Conservation (phyloP, 2,113 vertebrate species). For the Rhipidura dahli region DNA sequence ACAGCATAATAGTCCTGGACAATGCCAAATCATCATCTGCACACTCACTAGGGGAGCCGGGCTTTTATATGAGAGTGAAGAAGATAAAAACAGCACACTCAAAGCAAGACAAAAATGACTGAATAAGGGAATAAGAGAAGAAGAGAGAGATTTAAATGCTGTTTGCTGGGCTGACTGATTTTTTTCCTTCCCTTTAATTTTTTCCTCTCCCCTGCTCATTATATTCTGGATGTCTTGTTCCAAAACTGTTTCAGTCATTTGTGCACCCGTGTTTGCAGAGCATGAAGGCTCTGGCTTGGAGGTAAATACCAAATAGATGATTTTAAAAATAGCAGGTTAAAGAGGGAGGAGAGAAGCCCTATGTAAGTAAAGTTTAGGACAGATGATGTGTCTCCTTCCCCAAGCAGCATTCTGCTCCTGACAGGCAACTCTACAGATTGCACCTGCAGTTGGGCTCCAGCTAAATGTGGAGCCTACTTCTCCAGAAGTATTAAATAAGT, state of each 20-base stretch:
- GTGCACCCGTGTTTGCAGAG: not conserved
- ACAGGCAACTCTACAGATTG: not conserved
- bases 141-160: slow-evolving; percentile 46
- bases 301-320: not conserved
- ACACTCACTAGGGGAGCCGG: slow-evolving; percentile 39
- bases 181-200: slow-evolving; percentile 15
- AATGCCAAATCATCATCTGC: slow-evolving; percentile 68
- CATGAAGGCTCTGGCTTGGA: not conserved
- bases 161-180: slow-evolving; percentile 18
- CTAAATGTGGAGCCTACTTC: not conserved
- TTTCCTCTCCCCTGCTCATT: not conserved
- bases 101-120: slow-evolving; percentile 49
- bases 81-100: slow-evolving; percentile 59
- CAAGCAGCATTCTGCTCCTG: not conserved
- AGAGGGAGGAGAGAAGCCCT: not conserved
- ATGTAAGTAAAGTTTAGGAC: not conserved
- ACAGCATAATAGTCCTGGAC: slow-evolving; percentile 60
- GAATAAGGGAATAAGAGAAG: slow-evolving; percentile 38
- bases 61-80: slow-evolving; percentile 53
- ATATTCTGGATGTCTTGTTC: slow-evolving; percentile 9
- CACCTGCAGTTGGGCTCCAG: not conserved
- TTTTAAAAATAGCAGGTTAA: not conserved
- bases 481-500: not conserved
- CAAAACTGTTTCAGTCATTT: not conserved
- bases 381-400: not conserved